phyloP scores from a whole-genome alignment of 2,888 invertebrate genomes.

The Strigamia maritima region DNA sequence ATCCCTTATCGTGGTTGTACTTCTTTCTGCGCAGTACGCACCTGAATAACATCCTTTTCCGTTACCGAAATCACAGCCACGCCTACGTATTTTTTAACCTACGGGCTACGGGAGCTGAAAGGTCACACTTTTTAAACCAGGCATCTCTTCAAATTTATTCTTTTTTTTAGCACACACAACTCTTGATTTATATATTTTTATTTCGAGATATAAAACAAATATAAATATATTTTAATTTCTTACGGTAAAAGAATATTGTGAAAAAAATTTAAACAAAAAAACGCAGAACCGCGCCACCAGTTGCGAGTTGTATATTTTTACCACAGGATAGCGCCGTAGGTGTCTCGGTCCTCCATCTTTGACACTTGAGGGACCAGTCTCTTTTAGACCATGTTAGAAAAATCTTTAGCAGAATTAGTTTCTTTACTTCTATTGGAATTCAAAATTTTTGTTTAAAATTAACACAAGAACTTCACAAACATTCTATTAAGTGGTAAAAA shows the following conservation, averaged over 20 bases:
- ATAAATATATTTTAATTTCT: no score
- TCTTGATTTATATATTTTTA: not conserved
- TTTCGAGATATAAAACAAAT: no score
- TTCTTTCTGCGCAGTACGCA: not conserved
- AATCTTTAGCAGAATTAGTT: constrained; percentile 11
- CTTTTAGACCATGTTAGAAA: constrained; percentile 22
- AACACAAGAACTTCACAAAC: not conserved
- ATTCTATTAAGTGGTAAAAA: not conserved
- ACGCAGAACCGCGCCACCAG: not conserved
- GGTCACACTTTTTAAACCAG: not conserved
- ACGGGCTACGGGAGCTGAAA: not conserved
- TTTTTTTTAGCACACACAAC: no score
- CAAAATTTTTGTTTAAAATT: not conserved
- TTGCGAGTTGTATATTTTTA: not conserved
- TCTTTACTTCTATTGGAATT: not conserved
- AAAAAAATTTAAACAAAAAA: no score
- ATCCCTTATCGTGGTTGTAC: not conserved
- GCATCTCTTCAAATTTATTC: no score
- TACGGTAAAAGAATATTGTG: no score
- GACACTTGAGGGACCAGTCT: constrained; percentile 19
- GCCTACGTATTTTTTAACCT: no score
- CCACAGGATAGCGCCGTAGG: not conserved
- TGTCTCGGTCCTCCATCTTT: not conserved
- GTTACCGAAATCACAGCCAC: not conserved
- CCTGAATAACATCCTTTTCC: constrained; percentile 9